Conservation (phyloP, 1,140 invertebrate genomes). For the Leptestheria dahalacensis region DNA sequence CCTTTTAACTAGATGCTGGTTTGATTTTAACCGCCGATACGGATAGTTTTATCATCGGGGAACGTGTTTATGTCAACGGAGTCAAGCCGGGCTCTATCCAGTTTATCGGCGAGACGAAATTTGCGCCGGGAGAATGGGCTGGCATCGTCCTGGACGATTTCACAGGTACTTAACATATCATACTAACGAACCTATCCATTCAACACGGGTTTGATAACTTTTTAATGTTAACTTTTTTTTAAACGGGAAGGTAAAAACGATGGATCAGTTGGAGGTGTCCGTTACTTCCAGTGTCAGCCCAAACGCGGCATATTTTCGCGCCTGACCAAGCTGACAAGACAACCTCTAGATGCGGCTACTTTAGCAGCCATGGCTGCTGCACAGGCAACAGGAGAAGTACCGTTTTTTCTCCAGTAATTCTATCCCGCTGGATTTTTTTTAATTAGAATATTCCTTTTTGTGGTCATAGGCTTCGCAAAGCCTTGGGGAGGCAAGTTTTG, state of each 20-base stretch:
- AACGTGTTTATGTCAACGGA: conserved; percentile 87
- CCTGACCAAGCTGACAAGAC: conserved; percentile 65
- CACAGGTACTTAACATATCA: conserved; percentile 41
- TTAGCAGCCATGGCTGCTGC: background rate
- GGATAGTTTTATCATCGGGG: conserved; percentile 89
- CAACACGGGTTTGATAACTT: too few relatives aligned
- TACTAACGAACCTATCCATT: too few relatives aligned
- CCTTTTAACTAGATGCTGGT: conserved; percentile 48
- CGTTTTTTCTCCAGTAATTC: too few relatives aligned
- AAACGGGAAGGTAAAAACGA: conserved; percentile 75
- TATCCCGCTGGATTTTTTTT: background rate
- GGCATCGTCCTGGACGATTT: conserved; percentile 88
- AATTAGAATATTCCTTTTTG: background rate
- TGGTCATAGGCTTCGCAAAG: background rate
- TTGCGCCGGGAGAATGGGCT: conserved; percentile 91
- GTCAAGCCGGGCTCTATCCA: conserved; percentile 88
- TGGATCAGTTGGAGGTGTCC: conserved; percentile 77
- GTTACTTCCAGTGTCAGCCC: conserved; percentile 88
- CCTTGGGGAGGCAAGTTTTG: background rate
- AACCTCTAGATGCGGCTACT: conserved; percentile 36
- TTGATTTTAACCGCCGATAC: conserved; percentile 72
- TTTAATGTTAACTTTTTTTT: too few relatives aligned
- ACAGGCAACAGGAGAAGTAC: conserved; percentile 7
- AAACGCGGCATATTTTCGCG: conserved; percentile 87
- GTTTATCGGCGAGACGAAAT: conserved; percentile 94